Evolutionary conservation across 1,140 invertebrate species (phyloP).

Genomic region (Octopus sinensis): DNA sequence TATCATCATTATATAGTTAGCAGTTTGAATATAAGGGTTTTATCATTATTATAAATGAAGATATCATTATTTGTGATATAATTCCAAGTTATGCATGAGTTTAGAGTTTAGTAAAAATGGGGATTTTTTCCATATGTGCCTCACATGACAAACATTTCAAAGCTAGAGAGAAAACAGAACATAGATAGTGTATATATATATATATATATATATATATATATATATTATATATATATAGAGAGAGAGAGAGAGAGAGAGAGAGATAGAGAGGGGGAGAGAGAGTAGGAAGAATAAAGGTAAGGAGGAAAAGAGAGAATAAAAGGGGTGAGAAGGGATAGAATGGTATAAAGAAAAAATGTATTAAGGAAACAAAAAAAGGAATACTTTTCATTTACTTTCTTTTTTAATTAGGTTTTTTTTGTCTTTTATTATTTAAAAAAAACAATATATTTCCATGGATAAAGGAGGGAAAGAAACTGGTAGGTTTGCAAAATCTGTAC

Average conservation of each 20-base stretch:
- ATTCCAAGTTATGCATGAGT: background rate
- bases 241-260: background rate
- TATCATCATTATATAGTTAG: too few relatives aligned
- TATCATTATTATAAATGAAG: too few relatives aligned
- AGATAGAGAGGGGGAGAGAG: background rate
- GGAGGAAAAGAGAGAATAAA: background rate
- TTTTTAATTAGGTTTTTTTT: background rate
- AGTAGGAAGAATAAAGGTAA: background rate
- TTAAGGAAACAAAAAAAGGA: background rate
- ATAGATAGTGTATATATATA: background rate
- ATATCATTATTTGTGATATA: too few relatives aligned
- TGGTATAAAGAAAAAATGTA: background rate
- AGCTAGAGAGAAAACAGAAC: background rate
- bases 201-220: background rate
- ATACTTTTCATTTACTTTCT: background rate
- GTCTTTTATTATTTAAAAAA: background rate
- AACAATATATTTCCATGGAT: background rate
- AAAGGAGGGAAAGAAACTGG: background rate
- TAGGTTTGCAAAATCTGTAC: slow-evolving; percentile 2
- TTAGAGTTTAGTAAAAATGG: background rate
- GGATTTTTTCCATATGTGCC: background rate
- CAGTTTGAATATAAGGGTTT: too few relatives aligned
- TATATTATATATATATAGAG: background rate
- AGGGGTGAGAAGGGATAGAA: background rate
- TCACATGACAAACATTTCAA: background rate